Percentiles rank a stretch among this genome's conserved stretches.
Conservation (phyloP, 2,888 invertebrate species). For the Blomia tropicalis region DNA sequence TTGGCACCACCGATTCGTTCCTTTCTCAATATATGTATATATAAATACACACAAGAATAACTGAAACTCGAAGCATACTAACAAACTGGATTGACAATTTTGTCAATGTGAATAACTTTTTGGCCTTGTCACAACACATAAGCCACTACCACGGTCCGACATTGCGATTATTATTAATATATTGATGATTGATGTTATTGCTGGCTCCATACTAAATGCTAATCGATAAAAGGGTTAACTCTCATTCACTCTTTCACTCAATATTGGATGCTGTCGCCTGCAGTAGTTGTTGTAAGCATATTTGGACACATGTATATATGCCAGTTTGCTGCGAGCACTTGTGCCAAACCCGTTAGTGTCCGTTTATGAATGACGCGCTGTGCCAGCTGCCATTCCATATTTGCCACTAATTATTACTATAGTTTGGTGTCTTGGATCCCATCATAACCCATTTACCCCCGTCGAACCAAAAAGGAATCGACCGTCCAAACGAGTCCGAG, state of each 20-base stretch:
- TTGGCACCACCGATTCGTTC: background rate
- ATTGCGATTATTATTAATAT: constrained; percentile 3
- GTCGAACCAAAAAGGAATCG: too few species aligned
- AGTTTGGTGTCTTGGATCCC: background rate
- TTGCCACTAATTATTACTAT: constrained; percentile 5
- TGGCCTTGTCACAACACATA: background rate
- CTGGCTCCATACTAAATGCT: constrained; percentile 15
- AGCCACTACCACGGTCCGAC: background rate
- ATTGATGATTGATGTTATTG: constrained; percentile 13
- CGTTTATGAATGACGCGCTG: background rate
- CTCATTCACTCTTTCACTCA: background rate
- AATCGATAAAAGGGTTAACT: constrained; percentile 15
- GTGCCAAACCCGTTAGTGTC: background rate
- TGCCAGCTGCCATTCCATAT: constrained; percentile 5
- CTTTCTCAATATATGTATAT: too few species aligned
- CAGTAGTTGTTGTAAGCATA: background rate
- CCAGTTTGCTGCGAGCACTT: background rate
- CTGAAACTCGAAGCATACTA: too few species aligned
- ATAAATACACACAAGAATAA: too few species aligned
- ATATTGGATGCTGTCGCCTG: background rate
- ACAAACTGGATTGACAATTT: background rate
- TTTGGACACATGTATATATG: background rate
- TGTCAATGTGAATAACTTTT: background rate
- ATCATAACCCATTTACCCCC: too few species aligned
- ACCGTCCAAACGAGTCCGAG: too few species aligned